phyloP scores from a whole-genome alignment of 2,113 vertebrate species.

The Trachemys scripta region DNA sequence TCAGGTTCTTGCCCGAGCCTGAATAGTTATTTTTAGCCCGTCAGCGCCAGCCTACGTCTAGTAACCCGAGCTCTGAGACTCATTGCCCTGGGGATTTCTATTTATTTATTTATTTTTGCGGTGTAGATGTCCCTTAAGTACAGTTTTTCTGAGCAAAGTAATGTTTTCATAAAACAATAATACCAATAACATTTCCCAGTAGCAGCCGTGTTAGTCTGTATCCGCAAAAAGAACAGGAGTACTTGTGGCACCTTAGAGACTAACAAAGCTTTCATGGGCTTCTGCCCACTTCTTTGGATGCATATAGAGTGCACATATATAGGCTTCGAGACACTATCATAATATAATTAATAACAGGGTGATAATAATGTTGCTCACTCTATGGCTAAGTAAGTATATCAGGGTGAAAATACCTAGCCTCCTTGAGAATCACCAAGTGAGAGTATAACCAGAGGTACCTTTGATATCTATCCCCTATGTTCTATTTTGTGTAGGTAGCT shows the following conservation, averaged over 20 bases:
- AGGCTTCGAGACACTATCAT: not conserved
- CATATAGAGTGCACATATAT: too few species aligned
- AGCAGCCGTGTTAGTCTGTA: too few species aligned
- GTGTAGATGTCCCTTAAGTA: not conserved
- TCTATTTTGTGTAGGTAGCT: not conserved
- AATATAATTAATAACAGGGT: not conserved
- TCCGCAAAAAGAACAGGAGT: too few species aligned
- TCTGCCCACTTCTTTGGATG: too few species aligned
- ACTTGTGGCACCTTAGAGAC: too few species aligned
- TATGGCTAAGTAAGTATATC: too few species aligned
- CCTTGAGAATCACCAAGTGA: too few species aligned
- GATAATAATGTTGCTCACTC: too few species aligned
- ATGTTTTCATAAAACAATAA: too few species aligned
- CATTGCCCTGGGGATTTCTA: not conserved
- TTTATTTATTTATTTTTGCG: not conserved
- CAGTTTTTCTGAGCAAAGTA: not conserved
- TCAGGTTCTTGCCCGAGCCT: not conserved
- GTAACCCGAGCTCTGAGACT: not conserved
- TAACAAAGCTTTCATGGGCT: too few species aligned
- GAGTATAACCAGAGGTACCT: not conserved
- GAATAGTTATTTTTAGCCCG: not conserved
- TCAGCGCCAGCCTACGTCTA: not conserved
- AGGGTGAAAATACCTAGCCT: too few species aligned
- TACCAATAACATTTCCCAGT: not conserved
- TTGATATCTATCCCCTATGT: not conserved